Evolutionary conservation across 1,140 invertebrate species (phyloP).

Genomic region (Pectinophora gossypiella): DNA sequence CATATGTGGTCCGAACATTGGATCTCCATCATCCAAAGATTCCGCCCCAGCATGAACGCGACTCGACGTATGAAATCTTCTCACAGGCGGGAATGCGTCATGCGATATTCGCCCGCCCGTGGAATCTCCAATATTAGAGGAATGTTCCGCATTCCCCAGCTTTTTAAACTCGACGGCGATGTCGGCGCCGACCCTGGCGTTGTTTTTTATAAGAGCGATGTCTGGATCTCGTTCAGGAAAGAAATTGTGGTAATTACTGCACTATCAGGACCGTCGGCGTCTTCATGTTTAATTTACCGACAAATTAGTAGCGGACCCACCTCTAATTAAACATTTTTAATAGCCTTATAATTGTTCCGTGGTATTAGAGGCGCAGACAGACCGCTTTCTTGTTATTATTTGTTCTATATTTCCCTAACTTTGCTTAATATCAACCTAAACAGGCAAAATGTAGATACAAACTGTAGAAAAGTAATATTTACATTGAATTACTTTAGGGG

Average conservation of each 20-base stretch:
- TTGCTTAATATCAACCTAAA: no score
- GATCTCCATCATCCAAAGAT: background rate
- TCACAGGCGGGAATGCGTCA: constrained; percentile 22
- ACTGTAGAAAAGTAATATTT: no score
- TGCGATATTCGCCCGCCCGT: constrained; percentile 20
- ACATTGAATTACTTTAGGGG: no score
- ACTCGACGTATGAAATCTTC: background rate
- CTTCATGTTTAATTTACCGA: constrained; percentile 35
- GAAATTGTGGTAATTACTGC: constrained; percentile 49
- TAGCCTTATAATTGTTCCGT: constrained; percentile 20
- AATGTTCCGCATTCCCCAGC: constrained; percentile 44
- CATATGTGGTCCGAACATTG: background rate
- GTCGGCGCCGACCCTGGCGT: constrained; percentile 88
- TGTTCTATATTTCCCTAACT: background rate
- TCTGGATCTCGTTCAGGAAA: constrained; percentile 77
- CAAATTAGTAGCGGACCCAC: constrained; percentile 25
- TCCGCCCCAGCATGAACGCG: background rate
- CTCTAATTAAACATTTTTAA: constrained; percentile 33
- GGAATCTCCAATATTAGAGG: constrained; percentile 35
- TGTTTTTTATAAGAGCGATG: constrained; percentile 94
- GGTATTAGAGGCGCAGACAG: background rate
- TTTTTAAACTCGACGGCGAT: constrained; percentile 84
- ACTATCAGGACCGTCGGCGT: constrained; percentile 35
- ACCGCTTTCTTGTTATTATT: background rate
- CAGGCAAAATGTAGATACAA: no score